Conservation (phyloP, 1,140 invertebrate species). For the Holcopasites calliopsidis region DNA sequence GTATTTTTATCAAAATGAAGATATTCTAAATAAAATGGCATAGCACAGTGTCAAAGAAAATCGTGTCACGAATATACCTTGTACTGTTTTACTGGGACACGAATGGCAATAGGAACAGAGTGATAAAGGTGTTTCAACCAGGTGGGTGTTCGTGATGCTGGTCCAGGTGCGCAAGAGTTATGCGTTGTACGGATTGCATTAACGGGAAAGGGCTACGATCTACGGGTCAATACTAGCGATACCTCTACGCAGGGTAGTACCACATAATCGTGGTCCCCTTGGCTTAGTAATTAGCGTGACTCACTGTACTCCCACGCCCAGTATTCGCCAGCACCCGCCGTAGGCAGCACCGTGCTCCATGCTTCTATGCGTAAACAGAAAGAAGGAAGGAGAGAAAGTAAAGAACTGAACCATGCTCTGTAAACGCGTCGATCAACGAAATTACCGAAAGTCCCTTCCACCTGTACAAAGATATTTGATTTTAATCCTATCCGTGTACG, state of each 20-base stretch:
- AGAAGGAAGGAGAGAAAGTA: slow-evolving; percentile 69
- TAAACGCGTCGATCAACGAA: not conserved
- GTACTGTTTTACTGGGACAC: too few species aligned
- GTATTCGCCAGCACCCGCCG: slow-evolving; percentile 77
- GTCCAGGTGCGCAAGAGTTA: slow-evolving; percentile 6
- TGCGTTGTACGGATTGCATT: not conserved
- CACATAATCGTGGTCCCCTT: slow-evolving; percentile 45
- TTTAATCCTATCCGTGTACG: not conserved
- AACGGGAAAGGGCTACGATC: slow-evolving; percentile 38
- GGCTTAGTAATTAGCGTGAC: slow-evolving; percentile 67
- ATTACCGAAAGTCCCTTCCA: not conserved
- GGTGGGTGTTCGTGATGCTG: not conserved
- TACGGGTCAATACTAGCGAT: slow-evolving; percentile 51
- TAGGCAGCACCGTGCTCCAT: slow-evolving; percentile 79
- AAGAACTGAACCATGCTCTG: slow-evolving; percentile 64
- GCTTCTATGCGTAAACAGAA: slow-evolving; percentile 74
- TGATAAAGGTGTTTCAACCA: not conserved
- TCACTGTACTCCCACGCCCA: slow-evolving; percentile 78
- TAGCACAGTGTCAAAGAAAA: not conserved
- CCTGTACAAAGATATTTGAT: not conserved
- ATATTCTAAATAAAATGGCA: too few species aligned
- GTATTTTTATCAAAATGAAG: too few species aligned
- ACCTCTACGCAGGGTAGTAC: slow-evolving; percentile 31
- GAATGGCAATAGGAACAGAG: not conserved
- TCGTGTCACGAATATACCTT: not conserved